Evolutionary conservation across 2,888 invertebrate genomes (phyloP), one percentile per base, ranked within the genome.

Genomic region (Pollenia labialis): DNA sequence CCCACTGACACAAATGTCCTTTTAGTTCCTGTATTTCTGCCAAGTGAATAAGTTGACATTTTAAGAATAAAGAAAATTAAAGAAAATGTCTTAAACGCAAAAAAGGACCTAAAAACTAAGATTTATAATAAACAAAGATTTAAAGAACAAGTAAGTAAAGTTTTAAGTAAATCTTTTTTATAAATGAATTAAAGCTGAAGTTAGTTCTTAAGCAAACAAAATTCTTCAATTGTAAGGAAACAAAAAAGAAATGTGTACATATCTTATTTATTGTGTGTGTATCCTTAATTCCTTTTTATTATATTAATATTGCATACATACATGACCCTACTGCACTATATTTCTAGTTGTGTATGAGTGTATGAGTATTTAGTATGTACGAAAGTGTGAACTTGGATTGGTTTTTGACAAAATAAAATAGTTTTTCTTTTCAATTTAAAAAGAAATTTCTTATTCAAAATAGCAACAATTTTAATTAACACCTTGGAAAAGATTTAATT

Each of bases 271-370:
- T 75, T 83, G 72, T 83, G 86, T 82, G 79, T 87, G 83, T 87
- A 83, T 87, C 83, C 86, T 87, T 72, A 81, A 75, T 10, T 18
- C 42, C 42, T n/a, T 42, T 69, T 32, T 54, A 66, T 71, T 58
- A n/a, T 71, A 74, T 69, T 69, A 9, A 64, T 72, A 68, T 72
- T 44, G 75, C 46, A 75, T 54, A 71, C 42, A 79, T 64, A 66
- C 54, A 76, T 83, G 80, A 75, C 60, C 87, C 81, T 77, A 84
- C 44, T 87, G 76, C 83, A 83, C 81, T 72, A 72, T 4, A 83
- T 83, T 74, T 54, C 10, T 54, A 42, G 72, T 72, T 66, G 72
- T 54, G 58, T 60, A 66, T 16, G 56, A 18, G 40, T 42, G 12
- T 42, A 12, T 58, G 8, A 18, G 46, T 62, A 42, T 54, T n/a